Evolutionary conservation across 2,113 vertebrate genomes (phyloP).

Genomic region (Callipepla californica): DNA sequence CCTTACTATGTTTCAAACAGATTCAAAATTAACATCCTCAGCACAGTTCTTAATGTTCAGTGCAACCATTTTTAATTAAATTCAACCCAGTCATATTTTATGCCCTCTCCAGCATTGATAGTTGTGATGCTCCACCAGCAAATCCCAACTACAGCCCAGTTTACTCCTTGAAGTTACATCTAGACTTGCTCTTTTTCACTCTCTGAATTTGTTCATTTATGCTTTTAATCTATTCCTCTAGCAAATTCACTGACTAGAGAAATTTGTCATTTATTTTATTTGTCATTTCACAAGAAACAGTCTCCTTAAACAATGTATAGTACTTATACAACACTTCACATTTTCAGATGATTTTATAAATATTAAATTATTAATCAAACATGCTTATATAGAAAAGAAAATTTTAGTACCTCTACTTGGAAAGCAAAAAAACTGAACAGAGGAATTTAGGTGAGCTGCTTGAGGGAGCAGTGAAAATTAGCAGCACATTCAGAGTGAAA

Average conservation of each 20-base stretch:
- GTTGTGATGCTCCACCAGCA: background rate
- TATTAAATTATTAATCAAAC: slow-evolving; percentile 17
- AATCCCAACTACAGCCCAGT: background rate
- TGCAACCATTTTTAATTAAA: background rate
- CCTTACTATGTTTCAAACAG: background rate
- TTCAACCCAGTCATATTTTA: background rate
- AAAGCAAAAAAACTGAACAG: background rate
- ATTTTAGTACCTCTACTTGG: background rate
- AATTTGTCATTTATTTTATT: slow-evolving; percentile 11
- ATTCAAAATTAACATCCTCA: background rate
- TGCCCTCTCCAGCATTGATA: background rate
- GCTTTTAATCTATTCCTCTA: slow-evolving; percentile 11
- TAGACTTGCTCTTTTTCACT: background rate
- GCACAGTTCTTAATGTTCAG: background rate
- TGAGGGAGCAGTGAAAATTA: background rate
- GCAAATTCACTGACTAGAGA: background rate
- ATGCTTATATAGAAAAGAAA: background rate
- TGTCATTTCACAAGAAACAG: slow-evolving; percentile 14
- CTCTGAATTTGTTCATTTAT: background rate
- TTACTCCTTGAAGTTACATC: background rate
- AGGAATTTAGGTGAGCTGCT: background rate
- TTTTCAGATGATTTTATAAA: slow-evolving; percentile 10
- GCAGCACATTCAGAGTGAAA: background rate
- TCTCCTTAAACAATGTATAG: background rate
- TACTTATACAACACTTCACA: background rate